Evolutionary conservation across 23 tunicate genomes (phyloP), one percentile per base, ranked within the genome.

Genomic region (Pegea sp.): DNA sequence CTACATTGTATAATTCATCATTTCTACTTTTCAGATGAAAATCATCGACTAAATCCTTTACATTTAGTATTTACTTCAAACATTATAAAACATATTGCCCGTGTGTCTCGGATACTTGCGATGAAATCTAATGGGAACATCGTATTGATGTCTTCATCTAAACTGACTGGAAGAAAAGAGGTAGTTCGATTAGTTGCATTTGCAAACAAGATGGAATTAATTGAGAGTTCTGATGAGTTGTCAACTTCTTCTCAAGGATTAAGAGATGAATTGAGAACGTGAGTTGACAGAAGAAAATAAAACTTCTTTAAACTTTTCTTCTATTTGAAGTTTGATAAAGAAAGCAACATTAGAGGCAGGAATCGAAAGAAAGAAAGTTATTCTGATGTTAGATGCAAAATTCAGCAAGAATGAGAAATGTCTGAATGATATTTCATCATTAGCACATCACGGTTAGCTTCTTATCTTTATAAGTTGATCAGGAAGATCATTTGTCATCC

Each of bases 71-170:
- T n/a, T n/a, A n/a, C n/a, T n/a, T n/a, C n/a, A n/a, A n/a, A n/a
- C n/a, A n/a, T n/a, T n/a, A n/a, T n/a, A n/a, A n/a, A n/a, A n/a
- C 95, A 84, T 63, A 69, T 59, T 26, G 72, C 95, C 5, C 57
- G 84, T 25, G 53, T 84, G 11, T 73, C 95, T 24, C 84, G 95
- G 4, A 44, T 63, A 16, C 34, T 84, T 28, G 64, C 60, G 42
- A 42, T 74, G 67, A 50, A 74, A 33, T 42, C 28, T n/a, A 28
- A 59, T 30, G 84, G 84, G 28, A 74, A 84, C 34, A 76, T 84
- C 34, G 34, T 84, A 46, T 62, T 72, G 50, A 60, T 84, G 26
- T 74, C 95, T 0, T 34, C 76, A 26, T 4, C 76, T 24, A 48
- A 58, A 1, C 64, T 67, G 57, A 34, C 65, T 22, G 92, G 92